Conservation (phyloP, 1,140 invertebrate genomes). For the Drosophila trapezifrons region DNA sequence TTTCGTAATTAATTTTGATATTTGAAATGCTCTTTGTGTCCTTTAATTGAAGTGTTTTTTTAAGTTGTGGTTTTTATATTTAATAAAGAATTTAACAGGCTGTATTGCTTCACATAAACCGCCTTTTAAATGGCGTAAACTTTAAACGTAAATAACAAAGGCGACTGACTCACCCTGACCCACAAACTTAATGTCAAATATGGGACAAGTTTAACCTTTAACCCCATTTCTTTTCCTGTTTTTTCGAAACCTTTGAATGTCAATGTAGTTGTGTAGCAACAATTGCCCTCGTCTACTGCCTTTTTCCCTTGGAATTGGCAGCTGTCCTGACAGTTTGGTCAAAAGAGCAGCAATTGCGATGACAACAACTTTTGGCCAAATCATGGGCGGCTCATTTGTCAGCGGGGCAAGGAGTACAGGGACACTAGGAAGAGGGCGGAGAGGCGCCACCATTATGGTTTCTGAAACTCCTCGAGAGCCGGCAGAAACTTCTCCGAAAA, state of each 20-base stretch:
- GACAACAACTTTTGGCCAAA: slow-evolving; percentile 35
- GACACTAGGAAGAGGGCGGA: not conserved
- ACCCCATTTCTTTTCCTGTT: not conserved
- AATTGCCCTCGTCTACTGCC: slow-evolving; percentile 6
- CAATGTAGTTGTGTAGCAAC: slow-evolving; percentile 12
- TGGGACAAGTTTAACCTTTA: slow-evolving; percentile 23
- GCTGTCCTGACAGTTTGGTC: slow-evolving; percentile 43
- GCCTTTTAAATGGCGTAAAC: not conserved
- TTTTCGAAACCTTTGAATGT: slow-evolving; percentile 14
- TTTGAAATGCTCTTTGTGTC: not conserved
- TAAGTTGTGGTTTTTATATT: not conserved
- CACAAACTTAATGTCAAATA: slow-evolving; percentile 18
- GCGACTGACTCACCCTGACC: not conserved
- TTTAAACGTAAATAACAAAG: not conserved
- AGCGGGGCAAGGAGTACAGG: slow-evolving; percentile 7
- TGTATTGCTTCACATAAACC: not conserved
- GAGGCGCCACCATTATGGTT: slow-evolving; percentile 11
- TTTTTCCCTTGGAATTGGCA: slow-evolving; percentile 13
- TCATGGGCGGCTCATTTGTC: slow-evolving; percentile 46
- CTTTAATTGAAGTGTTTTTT: not conserved
- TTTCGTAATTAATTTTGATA: slow-evolving; percentile 15
- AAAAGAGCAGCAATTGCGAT: slow-evolving; percentile 19
- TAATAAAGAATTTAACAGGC: not conserved
- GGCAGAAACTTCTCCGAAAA: slow-evolving; percentile 11
- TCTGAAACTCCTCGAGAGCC: slow-evolving; percentile 12